Evolutionary conservation across 2,888 invertebrate genomes (phyloP), one percentile per base, ranked within the genome.

Genomic region (Alloplasta piceator): DNA sequence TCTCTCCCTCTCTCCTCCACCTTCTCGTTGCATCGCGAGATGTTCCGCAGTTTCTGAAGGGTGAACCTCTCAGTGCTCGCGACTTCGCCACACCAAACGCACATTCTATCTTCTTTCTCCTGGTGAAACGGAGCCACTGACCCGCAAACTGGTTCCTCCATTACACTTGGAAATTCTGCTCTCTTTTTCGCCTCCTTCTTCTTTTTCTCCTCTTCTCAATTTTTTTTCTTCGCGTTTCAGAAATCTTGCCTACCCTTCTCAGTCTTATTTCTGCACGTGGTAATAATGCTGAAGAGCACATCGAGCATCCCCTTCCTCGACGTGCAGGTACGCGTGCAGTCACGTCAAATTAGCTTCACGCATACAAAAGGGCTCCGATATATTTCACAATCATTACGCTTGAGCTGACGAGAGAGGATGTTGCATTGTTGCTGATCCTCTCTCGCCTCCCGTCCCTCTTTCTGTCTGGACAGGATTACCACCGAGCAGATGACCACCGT

Each of bases 101-200:
- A 55, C 56, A 38, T 70, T 80, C 14, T 73, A 56, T 41, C 50
- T 76, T 77, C 56, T 56, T 78, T 83, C 74, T 80, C 85, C 85
- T 85, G 86, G 84, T 87, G 86, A 87, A 86, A 87, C 89, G 87
- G 89, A 89, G 89, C 89, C 74, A 89, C 89, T 90, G 90, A 88
- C 89, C 89, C 90, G 90, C 88, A 89, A 90, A 90, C 90, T 89
- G 89, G 89, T 90, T 90, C 90, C 88, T 87, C 88, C 88, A 89
- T 89, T 87, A 87, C 87, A 87, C 87, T 83, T 83, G 84, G 85
- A 41, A 48, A 63, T 41, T 43, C 41, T 43, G 61, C 52, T 78
- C 9, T 73, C 26, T 75, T 26, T 55, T 39, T 75, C 58, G 56
- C 41, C 26, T 56, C 71, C 60, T 52, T 60, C 50, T 56, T 16